A percentile compares a stretch with the other conserved stretches of the same genome.
phyloP scores from a whole-genome alignment of 2,888 invertebrate genomes.

The Cartodere bifasciata region DNA sequence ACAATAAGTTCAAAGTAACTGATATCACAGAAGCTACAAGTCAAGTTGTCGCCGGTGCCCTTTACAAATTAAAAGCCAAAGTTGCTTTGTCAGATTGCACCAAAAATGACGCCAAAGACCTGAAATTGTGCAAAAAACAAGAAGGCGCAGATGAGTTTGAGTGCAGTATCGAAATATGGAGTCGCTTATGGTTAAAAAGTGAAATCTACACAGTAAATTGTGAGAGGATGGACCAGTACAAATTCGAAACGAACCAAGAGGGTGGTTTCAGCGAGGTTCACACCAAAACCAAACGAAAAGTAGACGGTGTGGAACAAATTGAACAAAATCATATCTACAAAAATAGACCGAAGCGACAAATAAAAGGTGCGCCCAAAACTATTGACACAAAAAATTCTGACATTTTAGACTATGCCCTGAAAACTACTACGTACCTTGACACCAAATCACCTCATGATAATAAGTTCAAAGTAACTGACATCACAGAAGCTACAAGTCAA shows the following conservation, averaged over 20 bases:
- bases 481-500: conserved; percentile 38
- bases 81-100: conserved; percentile 16
- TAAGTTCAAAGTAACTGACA: conserved; percentile 26
- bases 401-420: too few relatives aligned
- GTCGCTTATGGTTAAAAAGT: too few relatives aligned
- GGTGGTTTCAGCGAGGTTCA: too few relatives aligned
- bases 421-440: conserved; percentile 26
- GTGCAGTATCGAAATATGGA: too few relatives aligned
- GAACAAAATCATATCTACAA: too few relatives aligned
- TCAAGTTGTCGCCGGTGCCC: conserved; percentile 20
- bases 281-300: too few relatives aligned
- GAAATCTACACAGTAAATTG: conserved; percentile 37
- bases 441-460: conserved; percentile 12
- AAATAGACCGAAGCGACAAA: too few relatives aligned
- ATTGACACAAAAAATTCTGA: too few relatives aligned
- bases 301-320: too few relatives aligned
- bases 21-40: conserved; percentile 18
- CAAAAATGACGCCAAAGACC: conserved; percentile 15
- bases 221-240: conserved; percentile 36
- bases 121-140: conserved; percentile 19
- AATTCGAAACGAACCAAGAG: conserved; percentile 36
- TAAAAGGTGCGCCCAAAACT: too few relatives aligned
- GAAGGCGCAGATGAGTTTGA: conserved; percentile 23
- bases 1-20: conserved; percentile 16
- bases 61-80: conserved; percentile 16